Evolutionary conservation across 2,113 vertebrate species (phyloP), one percentile per base, ranked within the genome.

Genomic region (Pogonocichla stellata): DNA sequence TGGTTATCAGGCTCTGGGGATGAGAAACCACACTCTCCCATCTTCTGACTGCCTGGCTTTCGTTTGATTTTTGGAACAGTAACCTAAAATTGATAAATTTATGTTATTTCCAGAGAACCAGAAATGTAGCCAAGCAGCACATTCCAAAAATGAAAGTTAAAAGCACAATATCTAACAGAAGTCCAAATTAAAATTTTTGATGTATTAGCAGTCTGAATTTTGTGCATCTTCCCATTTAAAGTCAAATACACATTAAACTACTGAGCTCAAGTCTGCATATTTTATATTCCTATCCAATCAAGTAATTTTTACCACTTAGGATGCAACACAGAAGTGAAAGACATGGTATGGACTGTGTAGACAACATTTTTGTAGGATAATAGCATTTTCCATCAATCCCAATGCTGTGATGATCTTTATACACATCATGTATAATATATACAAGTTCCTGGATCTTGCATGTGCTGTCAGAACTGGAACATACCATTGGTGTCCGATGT

Each of bases 401-500:
- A 71, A 26, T 5, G 60, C 60, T 92, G 34, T 67, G 53, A 54
- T 40, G 31, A 64, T 22, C 13, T 86, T 80, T 38, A 58, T 3
- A 79, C 10, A 66, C 7, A 29, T 23, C 50, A 98, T 94, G 93
- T 96, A 93, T 92, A 97, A 94, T 89, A 97, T 64, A 95, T 96
- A 93, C 88, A 98, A 97, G 97, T 97, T 61, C 75, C 69, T 93
- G 72, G 69, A 47, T 51, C 22, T 51, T 71, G 28, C 29, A 45
- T 2, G 2, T 53, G 28, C n/a, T 28, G n/a, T 80, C 97, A 98
- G 98, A 98, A 97, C 95, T 96, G 95, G 97, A 98, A 98, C 99
- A 92, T 99, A 99, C 99, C 99, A 99, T 99, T 96, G 99, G 99
- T 95, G 99, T 99, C 92, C 99, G 98, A 98, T 99, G 99, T 79